Conservation (phyloP, 2,113 vertebrate species). For the Burhinus bistriatus region DNA sequence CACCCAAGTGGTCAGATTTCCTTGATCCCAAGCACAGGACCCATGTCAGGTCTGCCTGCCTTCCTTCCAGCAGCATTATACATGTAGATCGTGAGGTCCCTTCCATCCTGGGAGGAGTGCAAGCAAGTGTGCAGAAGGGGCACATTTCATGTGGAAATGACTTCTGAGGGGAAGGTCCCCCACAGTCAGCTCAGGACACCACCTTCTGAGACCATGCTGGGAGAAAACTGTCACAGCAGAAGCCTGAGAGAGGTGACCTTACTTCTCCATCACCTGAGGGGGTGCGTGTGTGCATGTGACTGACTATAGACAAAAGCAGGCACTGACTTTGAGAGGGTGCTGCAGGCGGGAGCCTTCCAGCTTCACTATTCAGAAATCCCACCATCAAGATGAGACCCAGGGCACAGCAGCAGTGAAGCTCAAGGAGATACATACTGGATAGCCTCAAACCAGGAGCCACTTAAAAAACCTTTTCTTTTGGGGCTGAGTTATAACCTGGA, state of each 20-base stretch:
- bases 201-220: neutral
- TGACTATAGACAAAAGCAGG: neutral
- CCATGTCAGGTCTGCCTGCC: neutral
- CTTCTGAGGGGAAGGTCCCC: neutral
- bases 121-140: neutral
- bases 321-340: neutral
- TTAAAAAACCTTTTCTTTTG: neutral
- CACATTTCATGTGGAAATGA: accelerated
- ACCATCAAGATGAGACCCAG: neutral
- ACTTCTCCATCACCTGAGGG: neutral
- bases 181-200: neutral
- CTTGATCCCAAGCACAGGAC: neutral
- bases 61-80: neutral
- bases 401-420: neutral
- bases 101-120: neutral
- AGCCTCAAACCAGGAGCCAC: neutral
- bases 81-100: neutral
- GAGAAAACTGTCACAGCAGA: neutral
- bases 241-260: neutral
- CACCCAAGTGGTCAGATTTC: too few species aligned
- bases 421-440: neutral
- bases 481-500: neutral
- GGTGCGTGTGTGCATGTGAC: neutral
- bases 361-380: neutral
- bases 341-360: neutral